These are phyloP conservation scores for Alexandromys fortis DNA, from an alignment of 2,113 vertebrate species.

Conservation along the genomic window DNA sequence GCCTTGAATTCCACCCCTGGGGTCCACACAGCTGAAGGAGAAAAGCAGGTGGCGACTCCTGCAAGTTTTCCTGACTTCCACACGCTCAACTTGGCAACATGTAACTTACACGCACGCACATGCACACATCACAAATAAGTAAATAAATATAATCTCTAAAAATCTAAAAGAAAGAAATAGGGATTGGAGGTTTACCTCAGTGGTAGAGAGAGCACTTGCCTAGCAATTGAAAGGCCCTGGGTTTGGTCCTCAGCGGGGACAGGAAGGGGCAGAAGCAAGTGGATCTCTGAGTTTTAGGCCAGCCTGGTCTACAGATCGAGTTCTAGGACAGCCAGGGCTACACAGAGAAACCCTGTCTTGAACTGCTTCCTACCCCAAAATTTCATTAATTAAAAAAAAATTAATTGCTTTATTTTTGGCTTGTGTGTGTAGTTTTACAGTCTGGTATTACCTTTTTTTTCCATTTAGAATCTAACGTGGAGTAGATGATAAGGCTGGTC, in stretches of 20 bases:
- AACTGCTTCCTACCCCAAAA: too few species aligned
- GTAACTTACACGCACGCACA: too few species aligned
- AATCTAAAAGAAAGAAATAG: not conserved
- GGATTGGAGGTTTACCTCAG: too few species aligned
- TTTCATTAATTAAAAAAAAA: not conserved
- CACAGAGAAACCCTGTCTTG: too few species aligned
- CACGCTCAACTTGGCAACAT: not conserved
- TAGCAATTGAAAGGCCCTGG: too few species aligned
- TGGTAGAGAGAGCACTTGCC: too few species aligned
- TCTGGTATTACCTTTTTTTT: not conserved
- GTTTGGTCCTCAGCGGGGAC: too few species aligned
- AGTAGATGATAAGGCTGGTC: not conserved
- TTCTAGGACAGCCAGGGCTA: too few species aligned
- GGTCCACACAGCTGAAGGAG: not conserved
- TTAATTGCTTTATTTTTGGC: not conserved
- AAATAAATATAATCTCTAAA: not conserved
- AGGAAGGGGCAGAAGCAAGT: too few species aligned
- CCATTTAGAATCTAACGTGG: not conserved
- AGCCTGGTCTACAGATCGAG: too few species aligned
- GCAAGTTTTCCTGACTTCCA: not conserved
- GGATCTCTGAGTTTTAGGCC: too few species aligned
- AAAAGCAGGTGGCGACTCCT: not conserved
- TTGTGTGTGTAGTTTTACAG: conserved; percentile 35
- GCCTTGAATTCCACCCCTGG: too few species aligned
- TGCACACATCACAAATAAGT: not conserved